Conservation (phyloP, 2,797 vertebrate species). For the Triplophysa yarkandensis region DNA sequence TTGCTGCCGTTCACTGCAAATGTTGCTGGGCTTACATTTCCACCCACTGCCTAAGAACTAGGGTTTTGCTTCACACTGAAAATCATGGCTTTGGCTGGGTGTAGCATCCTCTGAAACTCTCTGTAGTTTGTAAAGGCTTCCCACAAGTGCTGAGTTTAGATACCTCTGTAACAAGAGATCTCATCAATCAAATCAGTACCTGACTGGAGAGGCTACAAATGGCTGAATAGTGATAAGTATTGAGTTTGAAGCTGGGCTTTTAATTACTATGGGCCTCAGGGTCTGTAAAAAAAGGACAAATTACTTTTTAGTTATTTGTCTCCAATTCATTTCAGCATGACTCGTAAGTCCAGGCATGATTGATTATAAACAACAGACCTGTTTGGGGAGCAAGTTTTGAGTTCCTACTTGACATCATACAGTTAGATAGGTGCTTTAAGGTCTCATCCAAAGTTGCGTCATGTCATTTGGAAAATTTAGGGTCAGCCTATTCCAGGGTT, state of each 20-base stretch:
- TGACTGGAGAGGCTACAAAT: constrained; percentile 26
- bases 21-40: constrained; percentile 3
- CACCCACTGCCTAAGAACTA: neutral
- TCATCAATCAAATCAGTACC: constrained; percentile 44
- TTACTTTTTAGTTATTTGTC: constrained; percentile 52
- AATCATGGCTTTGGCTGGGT: constrained; percentile 7
- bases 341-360: constrained; percentile 4
- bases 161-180: constrained; percentile 14
- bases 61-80: neutral
- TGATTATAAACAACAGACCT: constrained; percentile 21
- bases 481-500: neutral
- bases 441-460: too few relatives aligned
- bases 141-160: constrained; percentile 38
- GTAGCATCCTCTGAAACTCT: constrained; percentile 3
- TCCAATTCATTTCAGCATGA: constrained; percentile 47
- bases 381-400: constrained; percentile 32
- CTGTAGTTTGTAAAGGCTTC: constrained; percentile 19
- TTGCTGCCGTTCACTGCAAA: constrained; percentile 2
- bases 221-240: constrained; percentile 46
- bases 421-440: neutral
- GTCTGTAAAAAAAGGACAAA: constrained; percentile 52
- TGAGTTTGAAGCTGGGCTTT: constrained; percentile 49
- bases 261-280: constrained; percentile 45
- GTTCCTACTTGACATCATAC: constrained; percentile 34
- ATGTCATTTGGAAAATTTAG: neutral